phyloP scores from a whole-genome alignment of 2,113 vertebrate species.

The Nyctereutes procyonoides region DNA sequence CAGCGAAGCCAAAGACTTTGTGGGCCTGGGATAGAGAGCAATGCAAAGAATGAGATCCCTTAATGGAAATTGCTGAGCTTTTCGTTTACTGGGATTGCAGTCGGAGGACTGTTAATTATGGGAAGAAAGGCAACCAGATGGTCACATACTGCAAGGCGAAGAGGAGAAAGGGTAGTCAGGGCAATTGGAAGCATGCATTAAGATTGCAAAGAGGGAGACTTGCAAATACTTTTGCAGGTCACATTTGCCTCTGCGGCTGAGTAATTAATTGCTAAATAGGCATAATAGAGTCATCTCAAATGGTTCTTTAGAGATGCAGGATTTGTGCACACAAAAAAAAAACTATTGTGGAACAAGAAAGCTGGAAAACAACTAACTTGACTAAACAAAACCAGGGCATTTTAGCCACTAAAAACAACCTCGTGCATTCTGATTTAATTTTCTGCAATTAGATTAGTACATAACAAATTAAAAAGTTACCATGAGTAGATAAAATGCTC shows the following conservation, averaged over 20 bases:
- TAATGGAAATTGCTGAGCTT: not conserved
- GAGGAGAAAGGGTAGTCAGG: not conserved
- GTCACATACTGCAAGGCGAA: not conserved
- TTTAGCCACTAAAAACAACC: not conserved
- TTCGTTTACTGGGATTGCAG: not conserved
- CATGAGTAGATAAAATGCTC: not conserved
- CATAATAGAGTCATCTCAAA: conserved; percentile 53
- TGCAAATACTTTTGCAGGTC: not conserved
- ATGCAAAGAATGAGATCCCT: not conserved
- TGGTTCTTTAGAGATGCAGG: conserved; percentile 25
- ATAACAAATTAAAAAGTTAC: conserved; percentile 17
- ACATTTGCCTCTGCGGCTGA: conserved; percentile 16
- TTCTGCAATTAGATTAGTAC: conserved; percentile 42
- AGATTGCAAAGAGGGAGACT: not conserved
- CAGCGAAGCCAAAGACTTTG: conserved; percentile 6
- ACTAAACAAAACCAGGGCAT: not conserved
- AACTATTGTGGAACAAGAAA: not conserved
- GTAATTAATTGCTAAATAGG: conserved; percentile 45
- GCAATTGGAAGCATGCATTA: not conserved
- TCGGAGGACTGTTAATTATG: not conserved
- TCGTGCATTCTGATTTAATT: conserved; percentile 43
- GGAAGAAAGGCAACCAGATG: not conserved
- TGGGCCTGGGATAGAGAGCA: not conserved
- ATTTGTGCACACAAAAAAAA: conserved; percentile 18
- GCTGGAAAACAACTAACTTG: conserved; percentile 19